Base-by-base conservation (phyloP, 2,113 vertebrate species). In the Syrmaticus mikado region DNA sequence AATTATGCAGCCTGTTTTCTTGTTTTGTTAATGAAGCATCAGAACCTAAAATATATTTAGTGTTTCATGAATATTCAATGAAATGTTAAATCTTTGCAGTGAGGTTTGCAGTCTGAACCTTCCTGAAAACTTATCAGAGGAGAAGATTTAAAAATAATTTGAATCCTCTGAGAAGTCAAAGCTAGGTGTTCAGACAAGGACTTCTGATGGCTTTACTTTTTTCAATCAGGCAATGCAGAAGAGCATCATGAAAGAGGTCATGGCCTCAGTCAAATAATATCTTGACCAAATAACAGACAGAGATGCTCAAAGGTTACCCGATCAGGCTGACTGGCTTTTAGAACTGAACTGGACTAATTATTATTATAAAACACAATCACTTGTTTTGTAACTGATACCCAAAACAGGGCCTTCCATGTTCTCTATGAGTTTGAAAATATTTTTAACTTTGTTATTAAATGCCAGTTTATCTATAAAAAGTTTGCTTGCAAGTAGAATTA, bases 21-120 rank as follows among this genome's bases (percentile, higher is more conserved):
- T 85, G 84, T 90, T 95, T 90, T 95, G 81, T 94, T 96, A 95
- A 95, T 90, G 89, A 95, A 94, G 66, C 76, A 94, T 90, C 28
- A 45, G 38, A 50, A 83, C 76, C 87, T 92, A 93, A 94, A 96
- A 95, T 91, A 94, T 70, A 91, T 85, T 92, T 90, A 83, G 68
- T 64, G 22, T 89, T 90, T 79, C 60, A 94, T 96, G 93, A 94
- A 94, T 95, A 94, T 93, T 50, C 91, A 93, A 88, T 41, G 34
- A 89, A 87, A 75, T 72, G 36, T 87, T 89, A 87, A 95, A 94
- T 85, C 74, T 87, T 87, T 87, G 34, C 68, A 41, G 24, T 13
- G 19, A 94, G 61, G 27, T 55, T 93, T 91, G 14, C 65, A 70
- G 19, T 8, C 36, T 55, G 72, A 92, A 83, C 28, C 66, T 89